Percentiles rank a stretch among this genome's conserved stretches.
These are phyloP conservation scores for Chaetorhynchus papuensis DNA, from an alignment of 2,113 vertebrate genomes.

Conservation along the genomic window DNA sequence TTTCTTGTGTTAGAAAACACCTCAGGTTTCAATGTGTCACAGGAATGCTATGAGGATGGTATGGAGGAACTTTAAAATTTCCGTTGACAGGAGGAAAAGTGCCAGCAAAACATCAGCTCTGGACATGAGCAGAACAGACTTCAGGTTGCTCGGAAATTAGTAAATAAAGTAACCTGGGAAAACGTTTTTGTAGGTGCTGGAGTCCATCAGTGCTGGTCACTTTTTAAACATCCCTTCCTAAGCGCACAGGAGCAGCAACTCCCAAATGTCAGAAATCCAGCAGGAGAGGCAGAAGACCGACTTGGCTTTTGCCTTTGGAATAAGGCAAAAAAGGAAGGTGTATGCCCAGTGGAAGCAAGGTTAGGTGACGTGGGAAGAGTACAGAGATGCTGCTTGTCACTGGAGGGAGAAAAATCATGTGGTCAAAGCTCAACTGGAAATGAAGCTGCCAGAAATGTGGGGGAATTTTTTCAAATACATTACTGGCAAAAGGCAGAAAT, in stretches of 20 bases:
- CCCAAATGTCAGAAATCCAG: background rate
- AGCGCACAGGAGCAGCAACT: background rate
- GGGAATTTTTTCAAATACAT: background rate
- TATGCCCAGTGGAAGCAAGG: background rate
- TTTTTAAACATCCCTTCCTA: background rate
- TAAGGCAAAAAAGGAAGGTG: background rate
- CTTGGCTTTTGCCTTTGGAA: background rate
- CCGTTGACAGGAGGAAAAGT: background rate
- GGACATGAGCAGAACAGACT: background rate
- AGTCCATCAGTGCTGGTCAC: background rate
- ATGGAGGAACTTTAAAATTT: background rate
- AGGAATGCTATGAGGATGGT: background rate
- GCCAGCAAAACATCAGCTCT: background rate
- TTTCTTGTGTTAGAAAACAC: background rate
- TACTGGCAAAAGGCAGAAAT: background rate
- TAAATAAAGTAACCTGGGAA: background rate
- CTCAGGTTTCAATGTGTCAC: background rate
- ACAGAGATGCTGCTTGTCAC: background rate
- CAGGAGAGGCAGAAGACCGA: fast-evolving
- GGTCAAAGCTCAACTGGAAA: background rate
- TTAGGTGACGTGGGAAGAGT: background rate
- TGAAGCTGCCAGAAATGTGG: background rate
- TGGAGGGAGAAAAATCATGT: background rate
- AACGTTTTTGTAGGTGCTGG: background rate
- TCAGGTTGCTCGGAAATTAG: background rate